Evolutionary conservation across 1,140 invertebrate genomes (phyloP).

Genomic region (Drosophila equinoxialis): DNA sequence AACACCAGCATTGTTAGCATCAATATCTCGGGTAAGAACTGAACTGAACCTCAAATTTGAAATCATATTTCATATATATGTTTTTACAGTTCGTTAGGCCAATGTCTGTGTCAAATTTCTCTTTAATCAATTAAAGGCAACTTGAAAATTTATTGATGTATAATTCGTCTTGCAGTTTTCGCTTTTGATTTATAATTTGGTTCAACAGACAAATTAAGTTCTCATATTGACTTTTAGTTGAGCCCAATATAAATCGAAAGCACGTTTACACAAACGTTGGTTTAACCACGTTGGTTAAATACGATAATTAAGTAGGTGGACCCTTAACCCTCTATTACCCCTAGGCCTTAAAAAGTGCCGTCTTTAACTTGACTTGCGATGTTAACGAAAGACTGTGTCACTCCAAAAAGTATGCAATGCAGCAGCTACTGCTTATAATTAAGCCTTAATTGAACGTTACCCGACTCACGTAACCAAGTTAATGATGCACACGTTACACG

Average conservation of each 20-base stretch:
- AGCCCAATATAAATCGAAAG: neutral
- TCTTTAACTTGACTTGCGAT: neutral
- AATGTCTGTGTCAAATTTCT: neutral
- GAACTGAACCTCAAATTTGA: too few relatives aligned
- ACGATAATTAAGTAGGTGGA: conserved; percentile 54
- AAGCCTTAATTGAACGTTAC: conserved; percentile 68
- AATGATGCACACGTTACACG: conserved; percentile 72
- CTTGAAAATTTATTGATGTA: too few relatives aligned
- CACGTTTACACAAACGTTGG: neutral
- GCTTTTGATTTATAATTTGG: too few relatives aligned
- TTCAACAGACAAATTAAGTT: too few relatives aligned
- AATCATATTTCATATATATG: neutral
- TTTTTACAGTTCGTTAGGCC: neutral
- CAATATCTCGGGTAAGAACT: too few relatives aligned
- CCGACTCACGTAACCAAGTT: conserved; percentile 66
- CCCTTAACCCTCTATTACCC: neutral
- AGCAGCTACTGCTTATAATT: conserved; percentile 60
- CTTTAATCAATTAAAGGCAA: too few relatives aligned
- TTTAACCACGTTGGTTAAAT: neutral
- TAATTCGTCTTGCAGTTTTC: too few relatives aligned
- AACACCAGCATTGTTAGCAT: neutral
- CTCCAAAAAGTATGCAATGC: conserved; percentile 44
- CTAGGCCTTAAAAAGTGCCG: neutral
- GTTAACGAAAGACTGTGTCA: conserved; percentile 55
- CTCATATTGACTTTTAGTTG: too few relatives aligned